These are phyloP conservation scores for Copidosoma aretas DNA, from an alignment of 2,888 invertebrate genomes.

Conservation along the genomic window DNA sequence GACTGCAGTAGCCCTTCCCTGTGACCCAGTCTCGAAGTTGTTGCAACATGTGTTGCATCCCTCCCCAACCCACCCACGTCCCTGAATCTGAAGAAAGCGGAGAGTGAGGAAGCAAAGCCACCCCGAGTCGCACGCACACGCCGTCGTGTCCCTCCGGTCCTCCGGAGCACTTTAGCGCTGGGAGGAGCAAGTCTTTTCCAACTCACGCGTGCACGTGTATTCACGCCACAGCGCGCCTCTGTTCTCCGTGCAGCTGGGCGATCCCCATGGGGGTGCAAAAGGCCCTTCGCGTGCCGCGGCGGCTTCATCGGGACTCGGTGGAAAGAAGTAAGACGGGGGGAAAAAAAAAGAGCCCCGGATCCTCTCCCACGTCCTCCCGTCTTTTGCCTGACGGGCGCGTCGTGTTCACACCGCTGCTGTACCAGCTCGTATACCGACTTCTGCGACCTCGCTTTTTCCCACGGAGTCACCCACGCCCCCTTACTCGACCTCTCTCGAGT, in stretches of 20 bases:
- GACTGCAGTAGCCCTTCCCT: too few species aligned
- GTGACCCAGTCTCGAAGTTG: too few species aligned
- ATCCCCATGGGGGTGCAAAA: neutral
- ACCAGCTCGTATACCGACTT: neutral
- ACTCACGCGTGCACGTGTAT: neutral
- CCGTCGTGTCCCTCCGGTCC: neutral
- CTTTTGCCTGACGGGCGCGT: neutral
- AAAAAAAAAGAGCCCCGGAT: conserved; percentile 19
- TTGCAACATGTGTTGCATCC: too few species aligned
- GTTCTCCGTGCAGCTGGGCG: neutral
- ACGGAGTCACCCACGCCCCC: neutral
- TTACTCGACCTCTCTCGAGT: conserved; percentile 17
- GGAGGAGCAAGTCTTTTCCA: neutral
- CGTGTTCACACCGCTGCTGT: neutral
- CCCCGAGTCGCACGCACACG: neutral
- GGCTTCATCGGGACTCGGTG: conserved; percentile 13
- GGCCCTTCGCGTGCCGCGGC: neutral
- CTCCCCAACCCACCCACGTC: too few species aligned
- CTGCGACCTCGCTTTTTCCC: neutral
- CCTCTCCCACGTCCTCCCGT: conserved; percentile 9
- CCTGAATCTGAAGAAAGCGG: too few species aligned
- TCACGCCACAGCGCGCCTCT: too few species aligned
- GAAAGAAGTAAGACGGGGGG: too few species aligned
- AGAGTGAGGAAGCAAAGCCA: too few species aligned
- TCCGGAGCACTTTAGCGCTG: conserved; percentile 1